Conservation (phyloP, 1,140 invertebrate genomes). For the Achroia grisella region DNA sequence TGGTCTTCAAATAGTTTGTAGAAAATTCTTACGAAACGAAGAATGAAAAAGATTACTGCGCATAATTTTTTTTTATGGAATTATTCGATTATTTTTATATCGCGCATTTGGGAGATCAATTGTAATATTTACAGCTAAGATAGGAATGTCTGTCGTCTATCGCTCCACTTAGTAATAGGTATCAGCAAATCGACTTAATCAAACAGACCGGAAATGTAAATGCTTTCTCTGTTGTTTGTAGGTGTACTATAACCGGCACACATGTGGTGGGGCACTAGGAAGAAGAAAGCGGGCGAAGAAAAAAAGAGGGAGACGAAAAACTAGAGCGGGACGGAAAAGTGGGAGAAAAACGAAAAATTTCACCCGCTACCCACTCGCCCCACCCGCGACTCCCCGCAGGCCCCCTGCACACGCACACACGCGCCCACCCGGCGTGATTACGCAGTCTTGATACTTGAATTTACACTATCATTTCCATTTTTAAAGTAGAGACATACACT, state of each 20-base stretch:
- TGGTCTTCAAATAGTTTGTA: too few species aligned
- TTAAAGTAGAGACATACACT: background rate
- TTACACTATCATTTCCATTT: slow-evolving; percentile 28
- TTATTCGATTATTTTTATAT: too few species aligned
- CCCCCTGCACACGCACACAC: slow-evolving; percentile 47
- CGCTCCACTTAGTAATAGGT: too few species aligned
- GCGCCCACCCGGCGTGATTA: slow-evolving; percentile 24
- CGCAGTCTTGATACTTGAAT: slow-evolving; percentile 37
- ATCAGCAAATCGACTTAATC: background rate
- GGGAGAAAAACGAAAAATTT: slow-evolving; percentile 73
- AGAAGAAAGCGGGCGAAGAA: slow-evolving; percentile 68
- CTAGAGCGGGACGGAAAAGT: slow-evolving; percentile 72
- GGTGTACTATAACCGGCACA: slow-evolving; percentile 51
- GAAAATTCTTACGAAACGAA: too few species aligned
- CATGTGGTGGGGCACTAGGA: slow-evolving; percentile 72
- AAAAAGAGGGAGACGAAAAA: slow-evolving; percentile 73
- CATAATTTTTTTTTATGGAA: too few species aligned
- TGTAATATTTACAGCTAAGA: too few species aligned
- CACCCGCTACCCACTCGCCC: slow-evolving; percentile 35
- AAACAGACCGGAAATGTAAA: slow-evolving; percentile 38
- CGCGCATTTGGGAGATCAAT: too few species aligned
- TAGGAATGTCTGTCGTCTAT: too few species aligned
- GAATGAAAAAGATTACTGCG: too few species aligned
- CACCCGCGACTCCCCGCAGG: slow-evolving; percentile 10
- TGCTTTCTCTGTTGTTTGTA: slow-evolving; percentile 23